These are phyloP conservation scores for Ischnus inquisitorius DNA, from an alignment of 2,888 invertebrate species.

Conservation along the genomic window DNA sequence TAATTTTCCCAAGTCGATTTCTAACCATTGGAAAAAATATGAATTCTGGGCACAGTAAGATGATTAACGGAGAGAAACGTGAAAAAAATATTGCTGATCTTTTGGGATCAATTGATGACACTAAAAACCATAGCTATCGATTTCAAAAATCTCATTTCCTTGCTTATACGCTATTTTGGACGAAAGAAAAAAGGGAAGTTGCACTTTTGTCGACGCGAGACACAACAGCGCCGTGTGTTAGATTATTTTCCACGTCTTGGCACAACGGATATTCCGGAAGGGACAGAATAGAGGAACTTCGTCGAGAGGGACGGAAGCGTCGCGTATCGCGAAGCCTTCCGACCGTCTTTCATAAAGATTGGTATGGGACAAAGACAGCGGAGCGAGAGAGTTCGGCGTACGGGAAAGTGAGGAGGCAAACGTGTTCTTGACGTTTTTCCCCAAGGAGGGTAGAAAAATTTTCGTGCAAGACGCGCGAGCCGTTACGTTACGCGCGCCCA, in stretches of 20 bases:
- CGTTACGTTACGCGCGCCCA: conserved; percentile 17
- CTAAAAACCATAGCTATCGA: background rate
- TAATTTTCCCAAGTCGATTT: no score
- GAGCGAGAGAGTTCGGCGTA: conserved; percentile 46
- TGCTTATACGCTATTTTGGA: background rate
- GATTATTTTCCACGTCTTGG: conserved; percentile 35
- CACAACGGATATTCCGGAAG: conserved; percentile 47
- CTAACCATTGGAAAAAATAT: no score
- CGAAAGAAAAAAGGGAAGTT: conserved; percentile 11
- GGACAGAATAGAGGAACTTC: conserved; percentile 34
- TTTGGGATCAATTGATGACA: background rate
- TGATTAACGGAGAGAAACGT: no score
- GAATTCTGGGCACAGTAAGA: no score
- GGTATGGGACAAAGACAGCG: conserved; percentile 51
- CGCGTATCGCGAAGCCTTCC: conserved; percentile 20
- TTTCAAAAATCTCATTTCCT: background rate
- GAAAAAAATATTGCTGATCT: background rate
- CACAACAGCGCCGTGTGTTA: conserved; percentile 52
- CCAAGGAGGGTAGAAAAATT: conserved; percentile 52
- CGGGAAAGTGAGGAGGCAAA: conserved; percentile 55
- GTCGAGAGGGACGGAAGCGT: conserved; percentile 31
- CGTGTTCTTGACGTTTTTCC: conserved; percentile 67
- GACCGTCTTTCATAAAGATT: conserved; percentile 54
- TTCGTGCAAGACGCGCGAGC: conserved; percentile 47
- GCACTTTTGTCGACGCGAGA: background rate